These are phyloP conservation scores for Bruchidius siliquastri DNA, from an alignment of 2,888 invertebrate species.

Conservation along the genomic window DNA sequence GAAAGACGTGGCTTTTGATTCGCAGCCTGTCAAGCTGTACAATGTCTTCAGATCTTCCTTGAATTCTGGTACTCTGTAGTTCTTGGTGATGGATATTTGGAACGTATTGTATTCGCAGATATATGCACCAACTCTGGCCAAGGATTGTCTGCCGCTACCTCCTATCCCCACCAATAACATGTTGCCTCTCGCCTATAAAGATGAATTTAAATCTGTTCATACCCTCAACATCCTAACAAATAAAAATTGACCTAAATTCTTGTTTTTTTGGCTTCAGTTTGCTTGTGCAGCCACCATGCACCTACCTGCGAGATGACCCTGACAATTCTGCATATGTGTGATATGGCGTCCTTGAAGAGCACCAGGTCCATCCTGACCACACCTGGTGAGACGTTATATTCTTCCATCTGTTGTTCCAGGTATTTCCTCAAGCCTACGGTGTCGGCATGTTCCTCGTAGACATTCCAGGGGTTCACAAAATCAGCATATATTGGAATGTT, in stretches of 20 bases:
- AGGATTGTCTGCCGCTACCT: constrained; percentile 79
- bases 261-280: too few relatives aligned
- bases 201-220: too few relatives aligned
- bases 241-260: too few relatives aligned
- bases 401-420: constrained; percentile 59
- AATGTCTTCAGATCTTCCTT: constrained; percentile 75
- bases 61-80: constrained; percentile 73
- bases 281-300: too few relatives aligned
- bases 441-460: constrained; percentile 65
- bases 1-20: constrained; percentile 70
- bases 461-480: constrained; percentile 70
- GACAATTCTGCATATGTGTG: constrained; percentile 77
- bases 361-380: constrained; percentile 77
- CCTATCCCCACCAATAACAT: constrained; percentile 81
- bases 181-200: constrained; percentile 65
- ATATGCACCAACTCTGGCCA: constrained; percentile 71
- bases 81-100: constrained; percentile 75
- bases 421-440: constrained; percentile 54
- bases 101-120: constrained; percentile 75
- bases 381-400: constrained; percentile 77
- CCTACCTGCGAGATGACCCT: constrained; percentile 73
- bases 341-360: constrained; percentile 80
- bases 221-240: too few relatives aligned
- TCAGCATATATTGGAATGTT: constrained; percentile 70
- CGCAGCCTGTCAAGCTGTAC: constrained; percentile 69